Percentiles rank a stretch among this genome's conserved stretches.
phyloP scores from a whole-genome alignment of 2,888 invertebrate genomes.

The Rhingia rostrata region DNA sequence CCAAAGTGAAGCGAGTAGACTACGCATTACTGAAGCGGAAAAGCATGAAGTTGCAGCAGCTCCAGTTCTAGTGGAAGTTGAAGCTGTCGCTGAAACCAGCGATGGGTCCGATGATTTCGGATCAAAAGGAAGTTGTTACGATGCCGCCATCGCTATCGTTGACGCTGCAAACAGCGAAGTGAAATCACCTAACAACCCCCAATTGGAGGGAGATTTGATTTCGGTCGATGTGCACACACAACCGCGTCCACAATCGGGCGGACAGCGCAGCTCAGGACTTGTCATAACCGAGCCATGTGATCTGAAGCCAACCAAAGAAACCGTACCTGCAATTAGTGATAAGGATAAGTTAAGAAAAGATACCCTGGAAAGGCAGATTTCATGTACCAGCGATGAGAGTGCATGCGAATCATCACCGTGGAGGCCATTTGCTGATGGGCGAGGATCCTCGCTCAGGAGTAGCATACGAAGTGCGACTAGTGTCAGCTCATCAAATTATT shows the following conservation, averaged over 20 bases:
- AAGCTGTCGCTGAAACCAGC: constrained; percentile 43
- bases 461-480: constrained; percentile 60
- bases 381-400: constrained; percentile 65
- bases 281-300: constrained; percentile 60
- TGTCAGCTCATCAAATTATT: constrained; percentile 51
- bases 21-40: constrained; percentile 49
- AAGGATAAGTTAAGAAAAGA: constrained; percentile 55
- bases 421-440: constrained; percentile 29
- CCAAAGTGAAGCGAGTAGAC: constrained; percentile 33
- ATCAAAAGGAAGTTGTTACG: constrained; percentile 53
- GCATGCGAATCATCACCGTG: constrained; percentile 37
- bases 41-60: constrained; percentile 1
- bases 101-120: constrained; percentile 59
- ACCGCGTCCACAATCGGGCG: constrained; percentile 35
- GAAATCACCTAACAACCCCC: constrained; percentile 16
- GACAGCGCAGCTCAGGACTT: constrained; percentile 44
- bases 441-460: constrained; percentile 52
- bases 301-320: constrained; percentile 64
- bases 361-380: constrained; percentile 60
- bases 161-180: constrained; percentile 6
- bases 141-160: not conserved
- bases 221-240: constrained; percentile 58
- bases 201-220: constrained; percentile 49
- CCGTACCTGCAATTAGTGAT: constrained; percentile 70
- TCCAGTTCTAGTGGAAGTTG: not conserved